Evolutionary conservation across 2,888 invertebrate genomes (phyloP).

Genomic region (Cephus pygmeus): DNA sequence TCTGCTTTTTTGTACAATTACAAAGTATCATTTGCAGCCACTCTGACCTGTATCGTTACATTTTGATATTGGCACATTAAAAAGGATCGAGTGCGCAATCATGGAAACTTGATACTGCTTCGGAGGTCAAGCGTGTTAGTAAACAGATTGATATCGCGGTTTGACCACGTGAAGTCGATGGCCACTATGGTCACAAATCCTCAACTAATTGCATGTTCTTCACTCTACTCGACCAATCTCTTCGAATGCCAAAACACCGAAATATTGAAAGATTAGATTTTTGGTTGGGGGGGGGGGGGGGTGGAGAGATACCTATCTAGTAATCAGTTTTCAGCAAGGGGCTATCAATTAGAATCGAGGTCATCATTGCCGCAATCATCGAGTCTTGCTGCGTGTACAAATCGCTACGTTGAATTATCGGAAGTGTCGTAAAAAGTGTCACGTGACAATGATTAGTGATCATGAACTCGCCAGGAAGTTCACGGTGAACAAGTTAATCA

Average conservation of each 20-base stretch:
- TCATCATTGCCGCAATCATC: not conserved
- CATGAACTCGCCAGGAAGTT: not conserved
- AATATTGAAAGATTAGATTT: not conserved
- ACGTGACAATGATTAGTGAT: not conserved
- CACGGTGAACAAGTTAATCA: not conserved
- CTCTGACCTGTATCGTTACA: not conserved
- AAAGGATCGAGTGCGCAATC: not conserved
- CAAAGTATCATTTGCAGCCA: not conserved
- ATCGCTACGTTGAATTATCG: not conserved
- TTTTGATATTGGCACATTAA: not conserved
- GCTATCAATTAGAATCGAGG: not conserved
- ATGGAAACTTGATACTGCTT: constrained; percentile 2
- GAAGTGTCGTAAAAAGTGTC: not conserved
- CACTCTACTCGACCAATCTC: not conserved
- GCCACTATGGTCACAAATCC: not conserved
- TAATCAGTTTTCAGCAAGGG: not conserved
- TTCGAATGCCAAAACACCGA: not conserved
- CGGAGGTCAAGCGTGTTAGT: constrained; percentile 1
- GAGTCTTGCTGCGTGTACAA: not conserved
- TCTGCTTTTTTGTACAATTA: not conserved
- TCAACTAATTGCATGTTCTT: not conserved
- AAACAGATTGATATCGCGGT: constrained; percentile 1
- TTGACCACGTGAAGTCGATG: not conserved
- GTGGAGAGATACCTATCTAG: too few relatives aligned
- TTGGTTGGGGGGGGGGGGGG: not conserved